Percentiles rank a stretch among this genome's conserved stretches.
Evolutionary conservation across 2,888 invertebrate species (phyloP).

Genomic region (Tenthredo mesomela): DNA sequence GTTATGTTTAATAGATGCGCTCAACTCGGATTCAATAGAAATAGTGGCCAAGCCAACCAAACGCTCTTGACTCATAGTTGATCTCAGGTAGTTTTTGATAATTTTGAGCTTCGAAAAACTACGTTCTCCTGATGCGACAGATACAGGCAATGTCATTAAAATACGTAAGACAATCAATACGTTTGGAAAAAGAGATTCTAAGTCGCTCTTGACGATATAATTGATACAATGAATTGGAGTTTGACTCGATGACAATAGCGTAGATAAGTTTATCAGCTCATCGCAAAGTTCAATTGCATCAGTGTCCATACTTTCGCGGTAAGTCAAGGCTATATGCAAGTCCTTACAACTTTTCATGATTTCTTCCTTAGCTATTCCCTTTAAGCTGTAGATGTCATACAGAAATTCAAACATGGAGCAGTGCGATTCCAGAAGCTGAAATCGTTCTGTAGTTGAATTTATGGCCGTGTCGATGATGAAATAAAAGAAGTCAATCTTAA

Average conservation of each 20-base stretch:
- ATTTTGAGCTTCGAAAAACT: constrained; percentile 56
- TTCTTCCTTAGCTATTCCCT: constrained; percentile 39
- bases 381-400: constrained; percentile 54
- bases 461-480: constrained; percentile 54
- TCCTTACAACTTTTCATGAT: constrained; percentile 49
- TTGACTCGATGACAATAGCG: neutral
- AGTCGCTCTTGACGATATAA: neutral
- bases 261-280: neutral
- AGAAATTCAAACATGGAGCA: constrained; percentile 56
- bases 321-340: constrained; percentile 56
- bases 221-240: neutral
- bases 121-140: constrained; percentile 56
- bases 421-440: constrained; percentile 56
- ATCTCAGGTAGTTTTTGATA: constrained; percentile 57
- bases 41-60: neutral
- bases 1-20: no score
- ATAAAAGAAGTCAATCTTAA: constrained; percentile 55
- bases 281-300: constrained; percentile 28
- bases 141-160: constrained; percentile 56
- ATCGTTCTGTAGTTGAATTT: constrained; percentile 57
- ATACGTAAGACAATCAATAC: no score
- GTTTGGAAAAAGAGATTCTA: constrained; percentile 45
- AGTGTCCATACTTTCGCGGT: constrained; percentile 57
- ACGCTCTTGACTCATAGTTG: constrained; percentile 56
- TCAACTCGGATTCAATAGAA: no score